phyloP scores from a whole-genome alignment of 1,140 invertebrate species.

The Polyergus mexicanus region DNA sequence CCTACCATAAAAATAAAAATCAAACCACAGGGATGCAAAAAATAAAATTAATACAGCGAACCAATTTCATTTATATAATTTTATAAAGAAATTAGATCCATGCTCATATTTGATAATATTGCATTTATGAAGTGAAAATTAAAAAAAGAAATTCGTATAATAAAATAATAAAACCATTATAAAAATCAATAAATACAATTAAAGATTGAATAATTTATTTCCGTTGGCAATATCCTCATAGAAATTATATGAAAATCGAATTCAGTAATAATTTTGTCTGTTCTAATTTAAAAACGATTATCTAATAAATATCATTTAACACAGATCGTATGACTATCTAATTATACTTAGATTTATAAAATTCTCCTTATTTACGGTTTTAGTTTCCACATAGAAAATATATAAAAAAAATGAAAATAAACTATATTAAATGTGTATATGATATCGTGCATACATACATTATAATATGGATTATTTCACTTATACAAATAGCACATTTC shows the following conservation, averaged over 20 bases:
- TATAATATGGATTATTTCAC: not conserved
- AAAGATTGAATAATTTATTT: not conserved
- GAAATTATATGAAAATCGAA: not conserved
- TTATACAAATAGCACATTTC: not conserved
- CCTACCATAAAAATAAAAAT: slow-evolving; percentile 22
- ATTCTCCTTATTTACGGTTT: not conserved
- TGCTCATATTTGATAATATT: not conserved
- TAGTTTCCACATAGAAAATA: too few species aligned
- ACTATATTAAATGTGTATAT: too few species aligned
- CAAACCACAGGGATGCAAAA: not conserved
- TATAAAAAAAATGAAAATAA: too few species aligned
- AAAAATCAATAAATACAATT: not conserved
- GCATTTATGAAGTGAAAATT: not conserved
- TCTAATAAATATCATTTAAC: too few species aligned
- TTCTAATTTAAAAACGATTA: not conserved
- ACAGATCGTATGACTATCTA: too few species aligned
- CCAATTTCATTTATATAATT: not conserved
- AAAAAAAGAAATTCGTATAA: not conserved
- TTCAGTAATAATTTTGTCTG: not conserved
- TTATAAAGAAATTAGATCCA: not conserved
- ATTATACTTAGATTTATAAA: not conserved
- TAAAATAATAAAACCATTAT: not conserved
- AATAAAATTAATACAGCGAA: not conserved
- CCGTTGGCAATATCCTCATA: too few species aligned
- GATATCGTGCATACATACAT: too few species aligned